Evolutionary conservation across 1,140 invertebrate species (phyloP), one percentile per base, ranked within the genome.

Genomic region (Pygmarrhopalites habei): DNA sequence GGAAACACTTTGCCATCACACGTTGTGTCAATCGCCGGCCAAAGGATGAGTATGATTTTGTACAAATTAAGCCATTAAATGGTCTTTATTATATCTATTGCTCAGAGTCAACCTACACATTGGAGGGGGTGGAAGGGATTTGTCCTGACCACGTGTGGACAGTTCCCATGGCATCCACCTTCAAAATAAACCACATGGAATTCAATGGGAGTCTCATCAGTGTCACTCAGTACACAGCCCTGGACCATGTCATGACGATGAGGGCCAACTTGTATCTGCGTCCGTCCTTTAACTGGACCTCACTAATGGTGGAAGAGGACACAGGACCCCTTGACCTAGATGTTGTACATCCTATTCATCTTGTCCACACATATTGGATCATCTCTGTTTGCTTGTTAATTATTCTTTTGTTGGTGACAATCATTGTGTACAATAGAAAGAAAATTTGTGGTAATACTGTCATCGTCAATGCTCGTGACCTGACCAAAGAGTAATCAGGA

Each of bases 151-250:
- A 35, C 2, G 52, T 66, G 1, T 57, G 56, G 23, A 39, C 51
- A 3, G 25, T 66, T 4, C 51, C 58, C 15, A 26, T 61, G 3
- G 35, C n/a, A 14, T 2, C 59, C 5, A 43, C 4, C 7, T 66
- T 66, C 53, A 46, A 32, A 28, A 66, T 66, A 5, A 66, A 66
- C 30, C 29, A 61, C n/a, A 39, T 46, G 17, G 25, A 41, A 14
- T 61, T 41, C 35, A 29, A 35, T 30, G 64, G 58, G 29, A 5
- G 5, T 15, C 2, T 12, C 2, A 14, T 61, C 2, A 57, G 32
- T 17, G 14, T 65, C n/a, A 25, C n/a, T n/a, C 17, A 51, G 32
- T 3, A 56, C 10, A 52, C 55, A 30, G 26, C 2, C 1, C 30
- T 43, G 46, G 63, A 60, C 25, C 58, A 58, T 2, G 1, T 65